These are phyloP conservation scores for Melanotus villosus DNA, from an alignment of 2,888 invertebrate species.

Conservation along the genomic window DNA sequence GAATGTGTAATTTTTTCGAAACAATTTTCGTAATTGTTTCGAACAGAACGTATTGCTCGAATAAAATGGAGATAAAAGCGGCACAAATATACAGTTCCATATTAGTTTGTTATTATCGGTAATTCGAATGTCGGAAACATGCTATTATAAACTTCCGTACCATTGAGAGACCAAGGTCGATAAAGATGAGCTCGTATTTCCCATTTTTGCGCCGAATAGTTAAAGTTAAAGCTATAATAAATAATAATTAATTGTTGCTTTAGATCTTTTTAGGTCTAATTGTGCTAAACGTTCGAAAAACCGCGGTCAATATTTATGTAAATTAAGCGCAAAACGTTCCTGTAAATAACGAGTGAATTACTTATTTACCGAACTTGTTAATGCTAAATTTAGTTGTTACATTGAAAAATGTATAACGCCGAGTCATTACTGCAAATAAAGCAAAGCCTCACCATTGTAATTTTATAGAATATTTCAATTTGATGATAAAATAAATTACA, in stretches of 20 bases:
- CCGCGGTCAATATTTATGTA: too few relatives aligned
- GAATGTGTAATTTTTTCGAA: neutral
- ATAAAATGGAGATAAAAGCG: neutral
- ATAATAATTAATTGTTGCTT: too few relatives aligned
- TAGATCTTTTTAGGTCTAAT: too few relatives aligned
- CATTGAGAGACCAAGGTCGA: slow-evolving; percentile 60
- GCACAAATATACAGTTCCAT: slow-evolving; percentile 53
- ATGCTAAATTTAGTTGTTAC: too few relatives aligned
- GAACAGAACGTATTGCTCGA: neutral
- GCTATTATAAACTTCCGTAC: slow-evolving; percentile 64
- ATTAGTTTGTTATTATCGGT: slow-evolving; percentile 61
- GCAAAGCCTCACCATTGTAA: too few relatives aligned
- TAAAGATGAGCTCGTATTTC: slow-evolving; percentile 35
- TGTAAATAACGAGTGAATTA: too few relatives aligned
- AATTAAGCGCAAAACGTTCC: too few relatives aligned
- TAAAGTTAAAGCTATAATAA: too few relatives aligned
- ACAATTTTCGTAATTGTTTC: neutral
- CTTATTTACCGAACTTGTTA: too few relatives aligned
- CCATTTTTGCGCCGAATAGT: slow-evolving; percentile 28
- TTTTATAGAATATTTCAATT: neutral
- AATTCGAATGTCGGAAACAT: slow-evolving; percentile 63
- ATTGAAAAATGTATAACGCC: too few relatives aligned
- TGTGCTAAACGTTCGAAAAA: too few relatives aligned
- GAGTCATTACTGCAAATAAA: too few relatives aligned
- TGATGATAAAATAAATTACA: neutral